Evolutionary conservation across 2,113 vertebrate genomes (phyloP).

Genomic region (Scytalopus superciliaris): DNA sequence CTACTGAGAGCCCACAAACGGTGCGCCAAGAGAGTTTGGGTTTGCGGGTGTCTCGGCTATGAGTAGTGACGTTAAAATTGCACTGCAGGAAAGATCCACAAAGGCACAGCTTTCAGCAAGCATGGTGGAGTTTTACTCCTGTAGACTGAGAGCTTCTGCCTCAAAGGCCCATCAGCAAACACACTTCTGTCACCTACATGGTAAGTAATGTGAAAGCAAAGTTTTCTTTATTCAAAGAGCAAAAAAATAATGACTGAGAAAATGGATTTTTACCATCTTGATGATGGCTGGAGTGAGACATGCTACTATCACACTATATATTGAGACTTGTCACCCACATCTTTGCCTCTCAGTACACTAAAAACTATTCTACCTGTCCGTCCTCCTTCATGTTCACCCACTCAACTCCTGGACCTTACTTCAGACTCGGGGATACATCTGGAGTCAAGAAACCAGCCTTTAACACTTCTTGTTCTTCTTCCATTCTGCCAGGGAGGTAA

Average conservation of each 20-base stretch:
- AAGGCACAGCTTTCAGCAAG: background rate
- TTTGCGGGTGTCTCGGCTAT: background rate
- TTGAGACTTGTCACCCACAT: background rate
- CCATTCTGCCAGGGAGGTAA: background rate
- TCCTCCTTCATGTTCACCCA: background rate
- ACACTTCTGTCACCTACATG: background rate
- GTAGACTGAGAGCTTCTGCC: background rate
- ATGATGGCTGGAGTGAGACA: background rate
- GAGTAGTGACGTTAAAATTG: background rate
- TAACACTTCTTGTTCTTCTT: background rate
- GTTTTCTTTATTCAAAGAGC: background rate
- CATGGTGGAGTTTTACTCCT: background rate
- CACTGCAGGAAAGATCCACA: background rate
- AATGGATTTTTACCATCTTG: background rate
- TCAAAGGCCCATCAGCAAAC: background rate
- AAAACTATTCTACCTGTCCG: background rate
- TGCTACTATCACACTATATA: rapidly evolving
- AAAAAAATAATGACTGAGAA: background rate
- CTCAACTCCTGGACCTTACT: background rate
- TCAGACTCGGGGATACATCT: background rate
- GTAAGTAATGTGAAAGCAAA: background rate
- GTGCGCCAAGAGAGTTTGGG: background rate
- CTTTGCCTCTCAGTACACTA: background rate
- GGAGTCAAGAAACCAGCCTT: background rate
- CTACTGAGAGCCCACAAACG: background rate